phyloP scores from a whole-genome alignment of 2,888 invertebrate genomes.

The Amphipoea lucens region DNA sequence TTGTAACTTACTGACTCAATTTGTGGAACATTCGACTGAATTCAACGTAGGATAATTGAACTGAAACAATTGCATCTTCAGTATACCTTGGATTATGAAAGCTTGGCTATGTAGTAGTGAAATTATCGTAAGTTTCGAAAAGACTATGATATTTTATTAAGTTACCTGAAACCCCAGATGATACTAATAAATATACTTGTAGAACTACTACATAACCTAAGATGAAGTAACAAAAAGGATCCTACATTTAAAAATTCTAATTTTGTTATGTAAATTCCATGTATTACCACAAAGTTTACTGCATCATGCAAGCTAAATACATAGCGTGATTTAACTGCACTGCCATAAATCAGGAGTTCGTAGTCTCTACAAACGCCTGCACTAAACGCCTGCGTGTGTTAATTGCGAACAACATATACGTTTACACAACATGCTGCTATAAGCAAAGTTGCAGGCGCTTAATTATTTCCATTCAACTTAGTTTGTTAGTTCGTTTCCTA shows the following conservation, averaged over 20 bases:
- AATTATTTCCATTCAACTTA: slow-evolving; percentile 53
- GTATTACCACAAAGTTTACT: neutral
- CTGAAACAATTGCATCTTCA: neutral
- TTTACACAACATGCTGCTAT: slow-evolving; percentile 58
- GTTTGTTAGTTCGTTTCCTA: slow-evolving; percentile 10
- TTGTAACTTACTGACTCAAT: slow-evolving; percentile 1
- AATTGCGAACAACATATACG: slow-evolving; percentile 65
- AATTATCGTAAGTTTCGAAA: neutral
- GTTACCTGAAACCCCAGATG: neutral
- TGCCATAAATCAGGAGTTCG: slow-evolving; percentile 33
- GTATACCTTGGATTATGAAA: neutral
- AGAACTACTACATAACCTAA: neutral
- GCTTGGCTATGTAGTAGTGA: neutral
- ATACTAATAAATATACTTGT: neutral
- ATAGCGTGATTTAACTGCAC: slow-evolving; percentile 11
- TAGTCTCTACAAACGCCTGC: slow-evolving; percentile 9
- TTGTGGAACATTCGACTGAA: slow-evolving; percentile 1
- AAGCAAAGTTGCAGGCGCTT: slow-evolving; percentile 62
- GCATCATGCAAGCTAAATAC: slow-evolving; percentile 8
- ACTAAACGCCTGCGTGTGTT: slow-evolving; percentile 64
- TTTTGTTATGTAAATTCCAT: neutral
- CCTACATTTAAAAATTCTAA: neutral
- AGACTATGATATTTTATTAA: neutral
- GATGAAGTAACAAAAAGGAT: neutral
- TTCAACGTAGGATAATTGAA: neutral